Base-by-base conservation (phyloP, 2,888 invertebrate genomes). In the Mythimna albipuncta region DNA sequence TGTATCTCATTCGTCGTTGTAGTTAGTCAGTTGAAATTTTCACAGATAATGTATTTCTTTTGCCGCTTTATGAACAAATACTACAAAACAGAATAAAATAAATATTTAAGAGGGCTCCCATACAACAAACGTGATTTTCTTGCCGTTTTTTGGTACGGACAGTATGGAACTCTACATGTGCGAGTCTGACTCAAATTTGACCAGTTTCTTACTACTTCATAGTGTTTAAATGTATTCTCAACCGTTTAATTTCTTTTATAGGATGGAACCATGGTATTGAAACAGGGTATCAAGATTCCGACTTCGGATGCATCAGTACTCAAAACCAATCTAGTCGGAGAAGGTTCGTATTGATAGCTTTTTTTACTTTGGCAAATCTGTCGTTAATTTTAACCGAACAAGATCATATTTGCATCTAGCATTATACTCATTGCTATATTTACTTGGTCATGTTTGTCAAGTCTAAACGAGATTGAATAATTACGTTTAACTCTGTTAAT, bases 231-330 rank as follows among this genome's bases (percentile, higher is more conserved):
- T 10, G 16, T 21, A 47, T 57, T 21, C 6, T 64, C 2, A 79
- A 57, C n/a, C 26, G 4, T 50, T 54, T 70, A 47, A 44, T 44
- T 64, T 35, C 63, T 6, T 70, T 85, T 89, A 58, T 88, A 96
- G 96, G 96, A 94, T 83, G 96, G 96, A 32, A 96, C 95, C 9
- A 96, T 96, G 94, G 95, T 96, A 50, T 86, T 96, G 67, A 96
- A 96, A 79, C 94, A 93, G 79, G 96, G 96, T 55, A 93, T 96
- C 41, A 96, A 96, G 83, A 77, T 96, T 55, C 94, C 96, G 0
- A 86, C 90, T 13, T 74, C 91, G 1, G 94, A 94, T 64, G 78
- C 92, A 16, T 55, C 85, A 5, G 69, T 88, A 44, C 70, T 94
- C 47, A 94, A 93, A 84, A 88, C 92, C 21, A 86, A 86, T 63